A percentile compares a stretch with the other conserved stretches of the same genome.
Evolutionary conservation across 1,140 invertebrate genomes (phyloP).

Genomic region (Ylistrum balloti): DNA sequence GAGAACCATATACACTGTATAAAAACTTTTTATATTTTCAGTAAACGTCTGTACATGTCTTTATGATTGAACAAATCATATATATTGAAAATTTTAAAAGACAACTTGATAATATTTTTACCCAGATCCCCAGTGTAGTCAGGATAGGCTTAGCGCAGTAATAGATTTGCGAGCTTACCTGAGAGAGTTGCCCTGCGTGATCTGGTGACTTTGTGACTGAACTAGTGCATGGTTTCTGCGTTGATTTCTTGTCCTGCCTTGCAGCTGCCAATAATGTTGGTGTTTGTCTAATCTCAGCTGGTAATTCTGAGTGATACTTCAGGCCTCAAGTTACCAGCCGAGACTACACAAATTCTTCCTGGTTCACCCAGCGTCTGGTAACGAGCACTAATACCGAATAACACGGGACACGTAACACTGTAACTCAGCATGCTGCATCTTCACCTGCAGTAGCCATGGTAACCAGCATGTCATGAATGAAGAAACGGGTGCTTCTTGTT

Average conservation of each 20-base stretch:
- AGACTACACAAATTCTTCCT: conserved; percentile 85
- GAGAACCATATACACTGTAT: neutral
- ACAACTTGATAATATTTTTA: neutral
- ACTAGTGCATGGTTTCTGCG: conserved; percentile 25
- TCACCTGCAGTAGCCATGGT: conserved; percentile 23
- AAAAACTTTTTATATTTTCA: neutral
- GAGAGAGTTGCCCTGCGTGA: neutral
- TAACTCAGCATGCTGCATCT: conserved; percentile 42
- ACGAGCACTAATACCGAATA: conserved; percentile 13
- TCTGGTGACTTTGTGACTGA: conserved; percentile 22
- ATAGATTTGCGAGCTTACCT: conserved; percentile 16
- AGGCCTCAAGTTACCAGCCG: conserved; percentile 88
- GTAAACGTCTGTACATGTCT: neutral
- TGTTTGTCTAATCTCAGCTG: conserved; percentile 92
- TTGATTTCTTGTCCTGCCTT: conserved; percentile 41
- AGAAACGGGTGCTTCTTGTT: conserved; percentile 22
- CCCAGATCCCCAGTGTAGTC: neutral
- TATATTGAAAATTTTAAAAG: conserved; percentile 6
- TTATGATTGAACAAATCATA: neutral
- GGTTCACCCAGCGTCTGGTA: conserved; percentile 56
- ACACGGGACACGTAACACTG: conserved; percentile 32
- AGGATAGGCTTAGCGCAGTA: neutral
- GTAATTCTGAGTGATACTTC: conserved; percentile 91
- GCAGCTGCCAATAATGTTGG: conserved; percentile 67
- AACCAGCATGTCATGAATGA: conserved; percentile 26